A percentile compares a stretch with the other conserved stretches of the same genome.
phyloP scores from a whole-genome alignment of 2,888 invertebrate species.

The Leucoptera coffeella region DNA sequence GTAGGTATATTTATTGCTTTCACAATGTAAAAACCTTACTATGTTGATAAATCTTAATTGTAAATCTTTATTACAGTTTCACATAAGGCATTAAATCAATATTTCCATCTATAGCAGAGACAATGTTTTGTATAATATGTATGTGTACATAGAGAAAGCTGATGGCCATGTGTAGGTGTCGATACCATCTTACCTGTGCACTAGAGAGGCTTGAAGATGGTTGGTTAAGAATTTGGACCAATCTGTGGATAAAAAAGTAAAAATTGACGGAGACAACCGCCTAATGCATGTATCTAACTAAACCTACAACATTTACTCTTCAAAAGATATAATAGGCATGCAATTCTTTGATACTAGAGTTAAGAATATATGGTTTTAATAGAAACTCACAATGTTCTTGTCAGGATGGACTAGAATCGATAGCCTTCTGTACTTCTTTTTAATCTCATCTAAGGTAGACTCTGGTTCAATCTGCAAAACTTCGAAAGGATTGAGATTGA shows the following conservation, averaged over 20 bases:
- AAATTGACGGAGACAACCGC: constrained; percentile 48
- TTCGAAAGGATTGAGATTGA: constrained; percentile 96
- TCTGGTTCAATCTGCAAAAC: constrained; percentile 90
- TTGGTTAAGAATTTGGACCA: constrained; percentile 24
- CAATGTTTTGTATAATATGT: background rate
- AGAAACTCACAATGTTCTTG: constrained; percentile 68
- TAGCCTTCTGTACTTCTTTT: constrained; percentile 92
- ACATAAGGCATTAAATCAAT: constrained; percentile 1
- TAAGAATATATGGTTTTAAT: constrained; percentile 1
- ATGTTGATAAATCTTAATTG: background rate
- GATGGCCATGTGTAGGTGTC: too few species aligned
- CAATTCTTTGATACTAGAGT: too few species aligned
- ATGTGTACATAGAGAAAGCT: too few species aligned
- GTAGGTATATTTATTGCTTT: too few species aligned
- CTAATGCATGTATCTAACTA: too few species aligned
- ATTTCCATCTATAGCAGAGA: background rate
- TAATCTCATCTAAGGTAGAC: constrained; percentile 82
- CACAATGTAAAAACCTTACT: background rate
- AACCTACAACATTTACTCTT: constrained; percentile 1
- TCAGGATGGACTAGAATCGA: constrained; percentile 99
- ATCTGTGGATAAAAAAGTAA: constrained; percentile 49
- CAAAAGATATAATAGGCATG: background rate
- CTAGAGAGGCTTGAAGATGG: too few species aligned
- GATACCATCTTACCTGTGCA: too few species aligned
- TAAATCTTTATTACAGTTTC: background rate